Evolutionary conservation across 92 coral and sea anemone genomes (phyloP), one percentile per base, ranked within the genome.

Genomic region (Paramuricea clavata): DNA sequence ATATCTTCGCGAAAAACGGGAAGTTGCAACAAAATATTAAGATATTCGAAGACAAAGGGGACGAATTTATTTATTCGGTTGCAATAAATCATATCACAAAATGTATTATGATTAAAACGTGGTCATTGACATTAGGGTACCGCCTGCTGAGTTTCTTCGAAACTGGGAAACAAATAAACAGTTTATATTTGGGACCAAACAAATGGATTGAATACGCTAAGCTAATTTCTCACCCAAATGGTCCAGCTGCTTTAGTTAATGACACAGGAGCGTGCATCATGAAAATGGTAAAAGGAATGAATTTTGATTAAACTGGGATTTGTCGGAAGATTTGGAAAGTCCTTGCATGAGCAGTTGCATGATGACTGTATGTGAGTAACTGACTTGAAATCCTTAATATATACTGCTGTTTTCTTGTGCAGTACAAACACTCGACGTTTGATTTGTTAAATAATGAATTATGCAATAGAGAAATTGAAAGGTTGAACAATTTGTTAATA

Each of bases 41-140:
- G 33, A n/a, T 50, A 30, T 42, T 32, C n/a, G n/a, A n/a, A n/a
- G n/a, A n/a, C 1, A 68, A 26, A 50, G 68, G 8, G 22, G 2
- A n/a, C 9, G 34, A 28, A 4, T 31, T 31, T 12, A 23, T 34
- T 19, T 2, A 26, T 2, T 59, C 44, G 26, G 60, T 73, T 30
- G 79, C 79, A 73, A 41, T 73, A 1, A 42, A 73, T 73, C 60
- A 4, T 32, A 26, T 73, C 57, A 73, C 57, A 2, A 44, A 25
- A 39, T 23, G 62, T 54, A 54, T 54, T 21, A 0, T 54, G 6
- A 9, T 54, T 21, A 54, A 6, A 54, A 2, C 27, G 62, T 1
- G 5, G 10, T 10, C 44, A 39, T 39, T 10, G 10, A 10, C 5
- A 39, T n/a, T n/a, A n/a, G n/a, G n/a, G n/a, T 21, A 21, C 6